Evolutionary conservation across 53 echinoderm and acorn worm species (phyloP), one percentile per base, ranked within the genome.

Genomic region (Temnopleurus reevesii): DNA sequence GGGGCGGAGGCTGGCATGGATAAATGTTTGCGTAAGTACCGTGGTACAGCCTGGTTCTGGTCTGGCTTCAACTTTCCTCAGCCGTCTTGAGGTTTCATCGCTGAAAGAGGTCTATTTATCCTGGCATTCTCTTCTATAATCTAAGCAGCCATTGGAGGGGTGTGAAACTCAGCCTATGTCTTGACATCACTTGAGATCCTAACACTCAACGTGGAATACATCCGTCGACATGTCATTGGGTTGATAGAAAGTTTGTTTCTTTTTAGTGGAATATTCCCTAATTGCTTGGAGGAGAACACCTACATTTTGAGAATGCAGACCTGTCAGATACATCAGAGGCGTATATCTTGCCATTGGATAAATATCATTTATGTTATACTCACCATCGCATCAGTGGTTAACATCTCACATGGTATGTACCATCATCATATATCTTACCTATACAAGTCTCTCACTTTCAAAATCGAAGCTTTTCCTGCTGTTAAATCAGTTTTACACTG

Each of bases 261-360:
- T 66, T 66, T 66, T 66, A 19, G 26, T 6, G 38, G 66, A 38
- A 36, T 8, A 36, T 66, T 66, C n/a, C n/a, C n/a, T 66, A 38
- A 24, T 66, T 38, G 5, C 17, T 66, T 19, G 2, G 38, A 0
- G 71, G 71, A 66, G n/a, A 66, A 66, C 6, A 21, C 0, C 18
- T 38, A 66, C 18, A 4, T 66, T 66, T 66, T n/a, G 36, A 41
- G 36, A 66, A 66, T 66, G 71, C 36, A 5, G 71, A 38, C 41
- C n/a, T 38, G 36, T 0, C 19, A 66, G 18, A 38, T 41, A 66
- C 38, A 41, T 41, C 35, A 41, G 41, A 36, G 71, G 41, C 41
- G n/a, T n/a, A n/a, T 19, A n/a, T 66, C 71, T 66, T 66, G 71
- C 38, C 71, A 66, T n/a, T 38, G 71, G 71, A 41, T 66, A 38